These are phyloP conservation scores for Bhutanitis thaidina DNA, from an alignment of 2,888 invertebrate genomes.

Conservation along the genomic window DNA sequence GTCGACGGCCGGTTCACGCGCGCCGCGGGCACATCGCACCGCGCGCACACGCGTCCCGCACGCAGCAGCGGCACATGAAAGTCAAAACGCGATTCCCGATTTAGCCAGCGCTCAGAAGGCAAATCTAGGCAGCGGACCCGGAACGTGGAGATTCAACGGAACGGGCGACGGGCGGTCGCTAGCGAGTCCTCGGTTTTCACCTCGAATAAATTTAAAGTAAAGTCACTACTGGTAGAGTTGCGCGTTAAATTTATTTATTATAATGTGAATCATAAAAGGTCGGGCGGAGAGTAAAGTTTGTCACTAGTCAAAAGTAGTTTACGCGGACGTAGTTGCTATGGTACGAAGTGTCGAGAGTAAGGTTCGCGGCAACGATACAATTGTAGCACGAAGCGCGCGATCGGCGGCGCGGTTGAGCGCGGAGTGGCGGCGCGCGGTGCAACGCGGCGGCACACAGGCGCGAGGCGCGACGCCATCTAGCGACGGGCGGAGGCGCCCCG, in stretches of 20 bases:
- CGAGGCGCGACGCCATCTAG: slow-evolving; percentile 59
- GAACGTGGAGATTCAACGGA: neutral
- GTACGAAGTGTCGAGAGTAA: slow-evolving; percentile 62
- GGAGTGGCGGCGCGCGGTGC: slow-evolving; percentile 65
- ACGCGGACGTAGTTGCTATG: slow-evolving; percentile 24
- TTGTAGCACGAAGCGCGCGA: slow-evolving; percentile 62
- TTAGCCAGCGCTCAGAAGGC: slow-evolving; percentile 62
- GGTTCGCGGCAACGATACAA: slow-evolving; percentile 41
- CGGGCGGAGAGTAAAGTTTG: slow-evolving; percentile 7
- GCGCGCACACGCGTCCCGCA: slow-evolving; percentile 71
- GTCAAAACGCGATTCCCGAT: slow-evolving; percentile 71
- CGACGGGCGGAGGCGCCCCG: slow-evolving; percentile 55
- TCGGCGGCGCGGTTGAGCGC: slow-evolving; percentile 75
- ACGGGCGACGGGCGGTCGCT: neutral
- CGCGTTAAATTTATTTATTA: neutral
- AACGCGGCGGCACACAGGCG: slow-evolving; percentile 64
- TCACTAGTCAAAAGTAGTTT: slow-evolving; percentile 27
- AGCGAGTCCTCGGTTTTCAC: neutral
- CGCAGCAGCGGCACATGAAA: slow-evolving; percentile 75
- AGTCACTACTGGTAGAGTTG: neutral
- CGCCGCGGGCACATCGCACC: slow-evolving; percentile 77
- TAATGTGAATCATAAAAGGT: neutral
- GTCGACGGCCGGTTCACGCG: slow-evolving; percentile 71
- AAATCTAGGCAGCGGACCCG: slow-evolving; percentile 21
- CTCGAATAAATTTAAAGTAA: slow-evolving; percentile 1